Evolutionary conservation across 2,888 invertebrate species (phyloP).

Genomic region (Cecidostiba fungosa): DNA sequence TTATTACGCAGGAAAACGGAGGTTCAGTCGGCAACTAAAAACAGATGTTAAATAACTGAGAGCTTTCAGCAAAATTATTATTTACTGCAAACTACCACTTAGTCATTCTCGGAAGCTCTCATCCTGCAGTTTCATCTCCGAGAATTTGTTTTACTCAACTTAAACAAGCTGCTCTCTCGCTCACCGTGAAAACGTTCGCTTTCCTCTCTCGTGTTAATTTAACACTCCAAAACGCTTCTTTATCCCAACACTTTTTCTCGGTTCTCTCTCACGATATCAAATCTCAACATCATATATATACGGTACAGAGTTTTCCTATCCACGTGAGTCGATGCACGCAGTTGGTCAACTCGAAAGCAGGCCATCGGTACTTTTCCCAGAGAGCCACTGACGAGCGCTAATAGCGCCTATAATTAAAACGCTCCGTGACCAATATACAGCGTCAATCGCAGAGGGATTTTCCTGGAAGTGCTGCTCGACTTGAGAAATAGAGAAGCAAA

Average conservation of each 20-base stretch:
- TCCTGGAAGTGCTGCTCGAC: neutral
- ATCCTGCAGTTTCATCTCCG: neutral
- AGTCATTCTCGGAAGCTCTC: neutral
- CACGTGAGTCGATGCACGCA: neutral
- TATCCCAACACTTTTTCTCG: neutral
- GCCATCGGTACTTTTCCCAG: neutral
- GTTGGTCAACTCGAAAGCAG: neutral
- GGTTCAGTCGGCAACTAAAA: too few species aligned
- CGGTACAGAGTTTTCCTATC: neutral
- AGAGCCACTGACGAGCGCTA: neutral
- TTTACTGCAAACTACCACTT: neutral
- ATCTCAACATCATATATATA: too few species aligned
- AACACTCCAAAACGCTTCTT: neutral
- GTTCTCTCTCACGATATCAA: neutral
- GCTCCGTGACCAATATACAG: slow-evolving; percentile 33
- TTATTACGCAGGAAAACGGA: too few species aligned
- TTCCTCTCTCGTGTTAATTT: too few species aligned
- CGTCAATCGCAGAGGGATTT: slow-evolving; percentile 29
- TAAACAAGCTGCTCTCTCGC: neutral
- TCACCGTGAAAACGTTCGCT: neutral
- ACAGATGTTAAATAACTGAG: too few species aligned
- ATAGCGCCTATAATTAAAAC: slow-evolving; percentile 59
- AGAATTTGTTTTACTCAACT: neutral
- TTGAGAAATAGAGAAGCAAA: neutral
- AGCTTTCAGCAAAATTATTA: neutral